phyloP scores from a whole-genome alignment of 2,888 invertebrate genomes.

The Enchytraeus crypticus region DNA sequence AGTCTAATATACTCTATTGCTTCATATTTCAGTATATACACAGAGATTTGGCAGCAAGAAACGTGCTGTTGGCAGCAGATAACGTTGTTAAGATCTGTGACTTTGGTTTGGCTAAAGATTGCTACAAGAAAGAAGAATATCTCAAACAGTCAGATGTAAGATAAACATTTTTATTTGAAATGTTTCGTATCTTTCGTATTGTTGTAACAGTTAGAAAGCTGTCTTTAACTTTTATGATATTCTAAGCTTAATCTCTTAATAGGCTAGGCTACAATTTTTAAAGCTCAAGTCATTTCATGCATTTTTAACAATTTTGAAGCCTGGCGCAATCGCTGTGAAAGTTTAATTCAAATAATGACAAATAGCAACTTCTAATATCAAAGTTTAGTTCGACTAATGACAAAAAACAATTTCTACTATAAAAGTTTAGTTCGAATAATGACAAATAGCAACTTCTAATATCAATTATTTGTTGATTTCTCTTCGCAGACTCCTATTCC shows the following conservation, averaged over 20 bases:
- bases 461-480: conserved; percentile 74
- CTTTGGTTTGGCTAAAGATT: conserved; percentile 84
- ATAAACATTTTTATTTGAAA: no score
- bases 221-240: no score
- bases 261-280: background rate
- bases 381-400: background rate
- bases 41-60: conserved; percentile 67
- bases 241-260: no score
- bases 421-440: conserved; percentile 96
- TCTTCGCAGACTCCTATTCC: conserved; percentile 57
- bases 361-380: background rate
- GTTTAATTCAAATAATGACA: no score
- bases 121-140: conserved; percentile 72
- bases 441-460: conserved; percentile 79
- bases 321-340: no score
- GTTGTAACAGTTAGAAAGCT: no score
- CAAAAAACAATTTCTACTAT: conserved; percentile 61
- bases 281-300: no score
- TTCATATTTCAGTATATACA: conserved; percentile 48
- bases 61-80: conserved; percentile 77
- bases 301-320: no score
- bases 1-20: background rate
- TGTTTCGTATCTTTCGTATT: no score
- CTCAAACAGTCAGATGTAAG: conserved; percentile 71
- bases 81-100: conserved; percentile 93